Conservation (phyloP, 1,140 invertebrate genomes). For the Hydropsyche tenuis region DNA sequence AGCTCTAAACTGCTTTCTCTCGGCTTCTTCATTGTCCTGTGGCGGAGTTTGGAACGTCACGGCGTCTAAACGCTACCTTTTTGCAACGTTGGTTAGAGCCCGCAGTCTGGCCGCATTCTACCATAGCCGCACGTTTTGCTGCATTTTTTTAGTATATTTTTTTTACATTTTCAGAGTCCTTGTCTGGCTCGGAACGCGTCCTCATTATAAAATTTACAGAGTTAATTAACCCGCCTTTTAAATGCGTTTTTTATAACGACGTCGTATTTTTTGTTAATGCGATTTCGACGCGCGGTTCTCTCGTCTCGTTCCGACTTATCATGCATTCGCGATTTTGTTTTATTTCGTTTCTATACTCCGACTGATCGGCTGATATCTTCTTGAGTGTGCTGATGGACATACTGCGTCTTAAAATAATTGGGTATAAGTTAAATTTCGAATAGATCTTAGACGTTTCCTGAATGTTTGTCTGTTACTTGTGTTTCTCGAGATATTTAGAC, state of each 20-base stretch:
- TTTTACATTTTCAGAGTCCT: not conserved
- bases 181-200: not conserved
- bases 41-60: slow-evolving; percentile 14
- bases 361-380: too few species aligned
- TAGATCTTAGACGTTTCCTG: too few species aligned
- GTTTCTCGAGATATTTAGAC: too few species aligned
- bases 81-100: not conserved
- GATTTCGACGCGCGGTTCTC: too few species aligned
- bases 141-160: not conserved
- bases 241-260: not conserved
- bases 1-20: not conserved
- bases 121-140: not conserved
- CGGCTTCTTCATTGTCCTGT: not conserved
- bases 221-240: slow-evolving; percentile 2
- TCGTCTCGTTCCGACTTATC: too few species aligned
- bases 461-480: too few species aligned
- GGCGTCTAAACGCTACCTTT: slow-evolving; percentile 8
- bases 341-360: too few species aligned
- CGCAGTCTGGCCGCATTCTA: slow-evolving; percentile 5
- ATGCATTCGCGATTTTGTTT: too few species aligned
- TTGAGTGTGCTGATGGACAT: too few species aligned
- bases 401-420: too few species aligned
- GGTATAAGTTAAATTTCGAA: too few species aligned
- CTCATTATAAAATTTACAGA: not conserved
- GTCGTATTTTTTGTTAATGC: too few species aligned